Percentiles rank a stretch among this genome's conserved stretches.
Conservation (phyloP, 2,113 vertebrate species). For the Antidorcas marsupialis region DNA sequence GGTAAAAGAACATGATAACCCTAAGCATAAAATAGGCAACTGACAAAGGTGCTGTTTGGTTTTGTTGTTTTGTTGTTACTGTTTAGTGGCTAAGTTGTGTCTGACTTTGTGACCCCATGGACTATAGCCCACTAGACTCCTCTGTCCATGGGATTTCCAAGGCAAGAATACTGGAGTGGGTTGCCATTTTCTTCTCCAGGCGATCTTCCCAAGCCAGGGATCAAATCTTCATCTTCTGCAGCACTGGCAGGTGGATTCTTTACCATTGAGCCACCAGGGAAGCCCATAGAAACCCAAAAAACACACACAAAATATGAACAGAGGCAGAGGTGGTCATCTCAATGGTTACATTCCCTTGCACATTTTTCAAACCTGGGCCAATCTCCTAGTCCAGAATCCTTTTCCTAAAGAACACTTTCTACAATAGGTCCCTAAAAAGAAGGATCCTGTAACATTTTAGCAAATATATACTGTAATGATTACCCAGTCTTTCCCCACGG, state of each 20-base stretch:
- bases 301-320: neutral
- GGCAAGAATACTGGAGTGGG: neutral
- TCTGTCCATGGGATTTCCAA: no score
- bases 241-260: neutral
- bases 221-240: neutral
- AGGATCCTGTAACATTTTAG: neutral
- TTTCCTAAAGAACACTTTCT: neutral
- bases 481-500: accelerated
- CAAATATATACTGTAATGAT: neutral
- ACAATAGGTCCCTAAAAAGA: neutral
- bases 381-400: neutral
- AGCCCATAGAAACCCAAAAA: neutral
- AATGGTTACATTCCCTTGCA: neutral
- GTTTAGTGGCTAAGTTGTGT: neutral
- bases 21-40: neutral
- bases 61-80: neutral
- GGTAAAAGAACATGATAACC: neutral
- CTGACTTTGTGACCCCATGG: neutral
- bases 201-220: neutral
- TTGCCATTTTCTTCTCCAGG: neutral
- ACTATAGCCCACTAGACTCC: neutral
- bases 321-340: neutral
- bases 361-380: neutral
- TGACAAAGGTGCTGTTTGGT: neutral
- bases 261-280: neutral